These are phyloP conservation scores for Onthophagus taurus DNA, from an alignment of 1,140 invertebrate genomes.

Conservation along the genomic window DNA sequence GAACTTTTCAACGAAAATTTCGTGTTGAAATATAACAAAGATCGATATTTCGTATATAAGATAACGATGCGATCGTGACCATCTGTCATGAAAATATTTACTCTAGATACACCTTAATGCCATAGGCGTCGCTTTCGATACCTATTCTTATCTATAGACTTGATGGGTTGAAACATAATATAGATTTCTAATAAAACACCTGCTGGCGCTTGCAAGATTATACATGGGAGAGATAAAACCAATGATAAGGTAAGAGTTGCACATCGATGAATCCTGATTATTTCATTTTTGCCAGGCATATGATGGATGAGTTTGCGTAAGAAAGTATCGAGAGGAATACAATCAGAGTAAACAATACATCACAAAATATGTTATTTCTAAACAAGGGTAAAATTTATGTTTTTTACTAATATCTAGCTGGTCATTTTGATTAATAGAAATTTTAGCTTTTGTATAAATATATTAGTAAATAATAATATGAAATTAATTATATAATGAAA, in stretches of 20 bases:
- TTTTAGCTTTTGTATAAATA: no score
- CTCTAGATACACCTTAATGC: conserved; percentile 21
- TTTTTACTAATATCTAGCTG: no score
- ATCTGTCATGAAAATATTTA: conserved; percentile 19
- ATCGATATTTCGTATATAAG: no score
- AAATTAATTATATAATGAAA: no score
- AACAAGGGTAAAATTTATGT: no score
- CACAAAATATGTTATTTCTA: no score
- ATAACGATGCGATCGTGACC: conserved; percentile 20
- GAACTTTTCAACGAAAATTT: no score
- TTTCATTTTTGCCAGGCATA: conserved; percentile 4
- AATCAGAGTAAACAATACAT: no score
- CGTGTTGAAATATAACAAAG: no score
- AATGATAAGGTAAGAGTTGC: background rate
- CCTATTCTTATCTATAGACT: conserved; percentile 20
- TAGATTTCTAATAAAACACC: conserved; percentile 22
- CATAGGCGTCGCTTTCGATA: conserved; percentile 6
- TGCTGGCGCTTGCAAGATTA: conserved; percentile 19
- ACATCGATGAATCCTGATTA: background rate
- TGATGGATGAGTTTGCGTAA: conserved; percentile 11
- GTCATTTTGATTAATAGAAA: no score
- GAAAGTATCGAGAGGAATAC: conserved; percentile 5
- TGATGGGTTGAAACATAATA: conserved; percentile 15
- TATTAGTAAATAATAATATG: no score
- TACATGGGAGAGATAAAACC: conserved; percentile 2